Evolutionary conservation across 2,888 invertebrate species (phyloP).

Genomic region (Synanthedon tipuliformis): DNA sequence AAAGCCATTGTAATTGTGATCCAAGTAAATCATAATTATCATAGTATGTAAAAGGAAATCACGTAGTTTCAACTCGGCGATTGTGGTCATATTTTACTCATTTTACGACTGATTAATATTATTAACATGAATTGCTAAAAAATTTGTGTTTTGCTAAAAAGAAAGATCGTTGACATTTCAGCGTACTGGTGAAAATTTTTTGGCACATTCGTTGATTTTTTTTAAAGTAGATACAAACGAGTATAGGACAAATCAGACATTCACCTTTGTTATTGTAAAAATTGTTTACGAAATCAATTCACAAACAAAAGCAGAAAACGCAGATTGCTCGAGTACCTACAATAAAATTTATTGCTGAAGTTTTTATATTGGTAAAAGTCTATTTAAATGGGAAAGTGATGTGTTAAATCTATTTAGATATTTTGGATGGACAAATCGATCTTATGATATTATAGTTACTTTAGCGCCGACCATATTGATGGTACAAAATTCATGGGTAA

Average conservation of each 20-base stretch:
- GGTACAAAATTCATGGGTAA: too few species aligned
- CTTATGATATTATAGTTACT: too few species aligned
- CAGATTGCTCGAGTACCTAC: too few species aligned
- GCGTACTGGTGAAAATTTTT: background rate
- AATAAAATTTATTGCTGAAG: too few species aligned
- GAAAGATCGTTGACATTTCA: conserved; percentile 17
- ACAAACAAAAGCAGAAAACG: too few species aligned
- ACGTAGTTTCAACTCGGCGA: conserved; percentile 33
- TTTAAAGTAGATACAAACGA: background rate
- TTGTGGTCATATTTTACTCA: conserved; percentile 25
- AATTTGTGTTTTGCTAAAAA: conserved; percentile 6
- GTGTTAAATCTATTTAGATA: too few species aligned
- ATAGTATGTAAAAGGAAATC: conserved; percentile 46
- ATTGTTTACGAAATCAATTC: too few species aligned
- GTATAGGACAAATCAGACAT: conserved; percentile 10
- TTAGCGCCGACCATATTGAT: too few species aligned
- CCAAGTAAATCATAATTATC: conserved; percentile 35
- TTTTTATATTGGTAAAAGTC: too few species aligned
- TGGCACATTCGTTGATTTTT: background rate
- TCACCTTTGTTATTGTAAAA: conserved; percentile 18
- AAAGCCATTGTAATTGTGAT: conserved; percentile 34
- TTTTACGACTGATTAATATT: conserved; percentile 19
- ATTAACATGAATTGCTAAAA: conserved; percentile 12
- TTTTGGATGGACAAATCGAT: too few species aligned
- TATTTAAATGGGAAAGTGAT: too few species aligned